phyloP scores from a whole-genome alignment of 2,797 vertebrate genomes.

The Halcyon smyrnensis region DNA sequence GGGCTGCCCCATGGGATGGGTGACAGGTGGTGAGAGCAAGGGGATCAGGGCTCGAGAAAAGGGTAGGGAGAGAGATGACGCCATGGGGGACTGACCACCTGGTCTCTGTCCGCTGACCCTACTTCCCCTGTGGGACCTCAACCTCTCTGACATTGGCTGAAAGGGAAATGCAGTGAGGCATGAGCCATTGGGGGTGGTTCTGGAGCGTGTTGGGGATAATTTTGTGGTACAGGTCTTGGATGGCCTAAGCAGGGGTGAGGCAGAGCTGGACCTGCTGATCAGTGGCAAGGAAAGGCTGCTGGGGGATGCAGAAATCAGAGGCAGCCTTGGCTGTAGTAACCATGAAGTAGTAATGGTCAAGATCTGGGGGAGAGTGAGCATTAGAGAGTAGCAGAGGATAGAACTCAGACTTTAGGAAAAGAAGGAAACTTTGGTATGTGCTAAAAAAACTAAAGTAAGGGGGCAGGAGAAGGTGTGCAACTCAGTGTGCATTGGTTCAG shows the following conservation, averaged over 20 bases:
- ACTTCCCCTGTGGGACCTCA: neutral
- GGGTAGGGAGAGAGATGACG: neutral
- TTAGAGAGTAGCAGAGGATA: neutral
- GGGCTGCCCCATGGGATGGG: neutral
- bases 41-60: neutral
- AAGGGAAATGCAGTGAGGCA: neutral
- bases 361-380: accelerated
- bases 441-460: too few relatives aligned
- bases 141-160: accelerated
- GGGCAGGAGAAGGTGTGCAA: too few relatives aligned
- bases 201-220: neutral
- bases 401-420: neutral
- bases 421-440: too few relatives aligned
- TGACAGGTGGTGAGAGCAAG: neutral
- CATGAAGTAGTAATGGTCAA: neutral
- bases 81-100: accelerated
- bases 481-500: neutral
- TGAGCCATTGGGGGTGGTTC: accelerated
- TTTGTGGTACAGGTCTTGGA: neutral
- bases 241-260: neutral
- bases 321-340: neutral
- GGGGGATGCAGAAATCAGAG: neutral
- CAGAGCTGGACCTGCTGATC: neutral
- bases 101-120: neutral
- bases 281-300: neutral